Evolutionary conservation across 2,113 vertebrate species (phyloP).

Genomic region (Numida meleagris): DNA sequence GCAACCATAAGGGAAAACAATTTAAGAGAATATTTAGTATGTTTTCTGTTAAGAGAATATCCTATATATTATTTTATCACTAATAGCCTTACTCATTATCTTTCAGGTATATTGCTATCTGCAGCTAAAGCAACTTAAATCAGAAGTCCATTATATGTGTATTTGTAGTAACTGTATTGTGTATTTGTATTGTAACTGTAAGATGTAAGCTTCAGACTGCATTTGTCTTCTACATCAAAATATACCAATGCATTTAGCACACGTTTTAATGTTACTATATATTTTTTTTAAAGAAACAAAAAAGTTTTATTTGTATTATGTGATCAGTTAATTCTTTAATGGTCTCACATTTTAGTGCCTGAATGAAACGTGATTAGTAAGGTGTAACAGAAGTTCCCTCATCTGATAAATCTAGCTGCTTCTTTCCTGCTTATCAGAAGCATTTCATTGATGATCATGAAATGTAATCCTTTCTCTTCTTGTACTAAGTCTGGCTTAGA

Average conservation of each 20-base stretch:
- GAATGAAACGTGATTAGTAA: background rate
- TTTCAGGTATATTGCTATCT: background rate
- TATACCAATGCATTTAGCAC: too few relatives aligned
- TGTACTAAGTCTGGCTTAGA: background rate
- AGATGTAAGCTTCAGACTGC: background rate
- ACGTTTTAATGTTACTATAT: background rate
- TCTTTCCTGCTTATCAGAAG: background rate
- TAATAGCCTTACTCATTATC: background rate
- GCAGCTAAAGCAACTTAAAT: background rate
- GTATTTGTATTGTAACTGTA: too few relatives aligned
- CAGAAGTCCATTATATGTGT: background rate
- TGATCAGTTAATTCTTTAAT: background rate
- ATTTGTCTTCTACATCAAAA: background rate
- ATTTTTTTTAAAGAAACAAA: background rate
- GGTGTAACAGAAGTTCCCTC: background rate
- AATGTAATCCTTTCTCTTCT: background rate
- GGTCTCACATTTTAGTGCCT: background rate
- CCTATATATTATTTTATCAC: background rate
- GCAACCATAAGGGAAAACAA: background rate
- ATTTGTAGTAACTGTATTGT: too few relatives aligned
- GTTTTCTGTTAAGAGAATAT: slow-evolving; percentile 15
- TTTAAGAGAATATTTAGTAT: slow-evolving; percentile 40
- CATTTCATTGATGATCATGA: background rate
- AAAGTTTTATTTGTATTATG: background rate
- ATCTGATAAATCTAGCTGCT: background rate